These are phyloP conservation scores for Bolborhynchus lineola DNA, from an alignment of 2,113 vertebrate species.

Conservation along the genomic window DNA sequence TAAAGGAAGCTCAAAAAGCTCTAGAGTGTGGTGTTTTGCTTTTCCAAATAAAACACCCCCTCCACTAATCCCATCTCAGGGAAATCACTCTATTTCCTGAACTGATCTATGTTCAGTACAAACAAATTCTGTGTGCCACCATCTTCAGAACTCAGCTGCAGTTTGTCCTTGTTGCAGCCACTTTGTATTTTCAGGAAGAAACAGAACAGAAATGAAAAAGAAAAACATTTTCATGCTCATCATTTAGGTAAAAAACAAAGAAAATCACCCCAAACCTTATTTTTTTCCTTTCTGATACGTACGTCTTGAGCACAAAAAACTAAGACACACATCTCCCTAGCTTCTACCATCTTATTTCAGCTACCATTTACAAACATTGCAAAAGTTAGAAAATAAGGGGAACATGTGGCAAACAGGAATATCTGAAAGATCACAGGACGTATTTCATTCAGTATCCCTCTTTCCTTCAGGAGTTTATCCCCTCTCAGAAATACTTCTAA, in stretches of 20 bases:
- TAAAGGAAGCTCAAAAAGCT: background rate
- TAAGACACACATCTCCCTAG: background rate
- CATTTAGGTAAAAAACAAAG: background rate
- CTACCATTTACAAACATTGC: background rate
- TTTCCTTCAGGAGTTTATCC: background rate
- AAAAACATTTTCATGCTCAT: background rate
- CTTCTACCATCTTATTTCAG: background rate
- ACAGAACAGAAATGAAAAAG: background rate
- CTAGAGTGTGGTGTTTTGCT: background rate
- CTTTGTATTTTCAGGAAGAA: background rate
- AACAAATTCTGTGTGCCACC: background rate
- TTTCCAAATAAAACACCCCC: background rate
- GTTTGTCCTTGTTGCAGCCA: background rate
- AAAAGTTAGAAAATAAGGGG: background rate
- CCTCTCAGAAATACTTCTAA: background rate
- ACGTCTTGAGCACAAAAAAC: background rate
- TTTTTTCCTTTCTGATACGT: background rate
- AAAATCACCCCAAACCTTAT: rapidly evolving
- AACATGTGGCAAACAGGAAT: background rate
- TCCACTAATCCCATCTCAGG: background rate
- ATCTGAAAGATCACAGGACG: background rate
- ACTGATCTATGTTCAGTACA: background rate
- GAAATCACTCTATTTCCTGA: background rate
- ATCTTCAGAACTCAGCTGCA: background rate
- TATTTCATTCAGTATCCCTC: background rate